phyloP scores from a whole-genome alignment of 2,888 invertebrate species.

The Meliscaeva auricollis region DNA sequence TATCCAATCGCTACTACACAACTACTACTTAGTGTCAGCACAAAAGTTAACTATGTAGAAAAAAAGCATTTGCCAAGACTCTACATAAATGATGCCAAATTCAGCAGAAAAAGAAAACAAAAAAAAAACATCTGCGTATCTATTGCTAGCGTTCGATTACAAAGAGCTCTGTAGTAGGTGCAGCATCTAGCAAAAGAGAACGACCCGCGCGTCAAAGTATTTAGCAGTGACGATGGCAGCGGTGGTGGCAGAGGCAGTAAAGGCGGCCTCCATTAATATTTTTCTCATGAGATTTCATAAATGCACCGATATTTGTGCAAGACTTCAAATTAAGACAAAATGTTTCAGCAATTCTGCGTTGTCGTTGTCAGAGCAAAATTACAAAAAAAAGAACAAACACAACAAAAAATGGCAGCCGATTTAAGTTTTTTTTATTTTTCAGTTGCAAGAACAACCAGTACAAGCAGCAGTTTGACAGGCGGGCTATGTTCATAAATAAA shows the following conservation, averaged over 20 bases:
- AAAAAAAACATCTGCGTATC: constrained; percentile 52
- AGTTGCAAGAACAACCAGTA: constrained; percentile 37
- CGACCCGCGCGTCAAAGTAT: constrained; percentile 32
- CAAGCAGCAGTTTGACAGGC: constrained; percentile 60
- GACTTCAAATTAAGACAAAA: constrained; percentile 69
- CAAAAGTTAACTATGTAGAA: constrained; percentile 16
- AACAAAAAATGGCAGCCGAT: constrained; percentile 4
- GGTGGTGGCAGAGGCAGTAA: background rate
- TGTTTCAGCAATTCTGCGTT: constrained; percentile 33
- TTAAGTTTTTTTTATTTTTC: constrained; percentile 30
- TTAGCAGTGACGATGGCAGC: constrained; percentile 6
- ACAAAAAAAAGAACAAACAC: constrained; percentile 6
- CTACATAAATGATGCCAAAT: constrained; percentile 39
- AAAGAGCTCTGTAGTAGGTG: constrained; percentile 42
- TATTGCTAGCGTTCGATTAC: constrained; percentile 40
- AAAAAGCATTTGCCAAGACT: constrained; percentile 17
- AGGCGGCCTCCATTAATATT: constrained; percentile 52
- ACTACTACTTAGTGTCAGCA: constrained; percentile 40
- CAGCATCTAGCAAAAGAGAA: constrained; percentile 33
- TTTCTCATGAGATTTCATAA: constrained; percentile 38
- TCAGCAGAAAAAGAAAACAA: constrained; percentile 32
- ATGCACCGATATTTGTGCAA: constrained; percentile 54
- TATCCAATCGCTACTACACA: constrained; percentile 7
- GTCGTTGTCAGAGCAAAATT: constrained; percentile 10
- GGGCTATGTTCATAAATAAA: constrained; percentile 66